These are phyloP conservation scores for Hyppa rectilinea DNA, from an alignment of 2,888 invertebrate species.

Conservation along the genomic window DNA sequence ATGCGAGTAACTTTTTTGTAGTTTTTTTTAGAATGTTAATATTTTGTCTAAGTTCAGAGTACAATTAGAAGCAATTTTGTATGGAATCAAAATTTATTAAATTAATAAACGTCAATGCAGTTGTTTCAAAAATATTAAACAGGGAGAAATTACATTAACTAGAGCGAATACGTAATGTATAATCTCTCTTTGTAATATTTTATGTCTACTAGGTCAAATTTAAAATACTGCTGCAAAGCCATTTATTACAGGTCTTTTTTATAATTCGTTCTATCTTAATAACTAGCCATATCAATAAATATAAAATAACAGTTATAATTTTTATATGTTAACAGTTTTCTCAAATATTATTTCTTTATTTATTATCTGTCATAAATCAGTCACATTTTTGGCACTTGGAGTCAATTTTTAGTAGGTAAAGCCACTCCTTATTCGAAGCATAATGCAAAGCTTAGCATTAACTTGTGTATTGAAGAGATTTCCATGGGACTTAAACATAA, in stretches of 20 bases:
- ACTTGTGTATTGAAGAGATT: background rate
- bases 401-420: background rate
- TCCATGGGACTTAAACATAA: too few relatives aligned
- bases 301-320: constrained; percentile 46
- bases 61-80: background rate
- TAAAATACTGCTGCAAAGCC: constrained; percentile 19
- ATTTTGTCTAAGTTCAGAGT: constrained; percentile 15
- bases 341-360: constrained; percentile 50
- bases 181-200: too few relatives aligned
- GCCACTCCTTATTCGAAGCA: constrained; percentile 1
- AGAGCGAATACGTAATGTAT: too few relatives aligned
- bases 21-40: constrained; percentile 14
- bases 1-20: background rate
- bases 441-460: background rate
- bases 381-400: constrained; percentile 18
- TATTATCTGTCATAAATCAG: constrained; percentile 48
- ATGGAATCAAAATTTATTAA: background rate
- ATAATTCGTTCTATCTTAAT: constrained; percentile 36
- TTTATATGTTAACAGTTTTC: constrained; percentile 49
- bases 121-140: background rate
- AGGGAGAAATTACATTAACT: too few relatives aligned
- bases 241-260: constrained; percentile 22
- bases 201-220: too few relatives aligned
- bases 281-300: constrained; percentile 54
- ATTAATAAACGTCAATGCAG: constrained; percentile 5